Percentiles rank a stretch among this genome's conserved stretches.
phyloP scores from a whole-genome alignment of 1,140 invertebrate genomes.

The Probaryconus sp. region DNA sequence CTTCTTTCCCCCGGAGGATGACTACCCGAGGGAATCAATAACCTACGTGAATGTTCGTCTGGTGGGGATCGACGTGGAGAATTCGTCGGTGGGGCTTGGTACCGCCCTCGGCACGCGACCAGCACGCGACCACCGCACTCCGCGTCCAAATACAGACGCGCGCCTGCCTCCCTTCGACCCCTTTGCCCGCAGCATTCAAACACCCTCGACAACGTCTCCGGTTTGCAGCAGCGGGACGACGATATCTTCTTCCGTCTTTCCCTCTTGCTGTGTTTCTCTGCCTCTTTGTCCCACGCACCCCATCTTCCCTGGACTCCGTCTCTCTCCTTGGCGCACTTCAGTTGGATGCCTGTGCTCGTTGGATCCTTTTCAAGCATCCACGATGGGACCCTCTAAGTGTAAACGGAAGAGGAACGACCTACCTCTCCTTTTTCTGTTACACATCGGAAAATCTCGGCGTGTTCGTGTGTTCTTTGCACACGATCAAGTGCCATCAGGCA shows the following conservation, averaged over 20 bases:
- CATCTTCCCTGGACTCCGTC: too few species aligned
- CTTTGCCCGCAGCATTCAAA: slow-evolving; percentile 51
- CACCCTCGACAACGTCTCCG: slow-evolving; percentile 53
- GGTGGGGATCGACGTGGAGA: slow-evolving; percentile 65
- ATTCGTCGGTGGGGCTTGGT: slow-evolving; percentile 64
- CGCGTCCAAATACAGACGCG: slow-evolving; percentile 42
- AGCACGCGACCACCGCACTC: slow-evolving; percentile 72
- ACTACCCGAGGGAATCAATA: slow-evolving; percentile 77
- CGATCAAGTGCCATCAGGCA: too few species aligned
- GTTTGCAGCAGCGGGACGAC: slow-evolving; percentile 15
- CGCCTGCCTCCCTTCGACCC: slow-evolving; percentile 46
- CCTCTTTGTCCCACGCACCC: too few species aligned
- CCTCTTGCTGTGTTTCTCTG: slow-evolving; percentile 3
- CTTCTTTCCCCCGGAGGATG: slow-evolving; percentile 59
- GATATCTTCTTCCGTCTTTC: slow-evolving; percentile 43
- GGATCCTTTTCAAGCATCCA: too few species aligned
- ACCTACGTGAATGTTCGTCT: slow-evolving; percentile 71
- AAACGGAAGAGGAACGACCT: too few species aligned
- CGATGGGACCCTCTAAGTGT: too few species aligned
- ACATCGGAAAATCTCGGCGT: too few species aligned
- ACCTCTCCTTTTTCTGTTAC: too few species aligned
- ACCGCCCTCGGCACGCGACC: slow-evolving; percentile 77
- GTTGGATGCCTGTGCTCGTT: too few species aligned
- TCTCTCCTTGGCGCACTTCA: too few species aligned
- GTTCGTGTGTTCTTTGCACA: too few species aligned